Percentiles rank a stretch among this genome's conserved stretches.
Conservation (phyloP, 2,113 vertebrate species). For the Stigmatopora nigra region DNA sequence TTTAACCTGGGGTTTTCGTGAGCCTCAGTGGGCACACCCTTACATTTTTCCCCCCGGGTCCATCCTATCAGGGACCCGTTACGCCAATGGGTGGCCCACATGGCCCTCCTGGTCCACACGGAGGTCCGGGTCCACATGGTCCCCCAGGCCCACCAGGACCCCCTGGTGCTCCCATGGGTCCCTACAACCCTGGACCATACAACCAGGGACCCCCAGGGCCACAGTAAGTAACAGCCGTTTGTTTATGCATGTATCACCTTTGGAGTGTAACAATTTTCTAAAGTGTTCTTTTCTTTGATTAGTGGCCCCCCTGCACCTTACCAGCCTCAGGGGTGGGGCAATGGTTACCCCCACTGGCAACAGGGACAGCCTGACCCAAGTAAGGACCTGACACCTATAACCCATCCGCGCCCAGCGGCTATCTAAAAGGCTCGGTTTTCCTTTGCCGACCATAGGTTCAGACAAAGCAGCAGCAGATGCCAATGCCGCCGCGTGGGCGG, state of each 20-base stretch:
- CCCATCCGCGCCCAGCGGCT: too few species aligned
- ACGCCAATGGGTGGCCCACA: constrained; percentile 92
- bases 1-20: not conserved
- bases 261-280: not conserved
- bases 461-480: constrained; percentile 95
- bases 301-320: constrained; percentile 95
- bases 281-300: constrained; percentile 17
- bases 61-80: constrained; percentile 79
- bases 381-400: constrained; percentile 55
- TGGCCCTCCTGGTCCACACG: constrained; percentile 92
- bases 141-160: constrained; percentile 88
- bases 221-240: constrained; percentile 75
- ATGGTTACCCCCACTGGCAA: constrained; percentile 96
- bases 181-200: constrained; percentile 94
- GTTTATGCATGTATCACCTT: not conserved
- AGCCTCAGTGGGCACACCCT: not conserved
- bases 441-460: constrained; percentile 38
- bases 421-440: not conserved
- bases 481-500: constrained; percentile 97
- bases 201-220: constrained; percentile 94
- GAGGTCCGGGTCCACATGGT: constrained; percentile 90
- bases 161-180: constrained; percentile 88
- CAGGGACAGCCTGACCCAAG: constrained; percentile 94
- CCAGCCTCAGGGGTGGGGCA: constrained; percentile 96
- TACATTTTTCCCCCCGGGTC: constrained; percentile 1